Conservation (phyloP, 2,797 vertebrate species). For the Aldrovandia affinis region DNA sequence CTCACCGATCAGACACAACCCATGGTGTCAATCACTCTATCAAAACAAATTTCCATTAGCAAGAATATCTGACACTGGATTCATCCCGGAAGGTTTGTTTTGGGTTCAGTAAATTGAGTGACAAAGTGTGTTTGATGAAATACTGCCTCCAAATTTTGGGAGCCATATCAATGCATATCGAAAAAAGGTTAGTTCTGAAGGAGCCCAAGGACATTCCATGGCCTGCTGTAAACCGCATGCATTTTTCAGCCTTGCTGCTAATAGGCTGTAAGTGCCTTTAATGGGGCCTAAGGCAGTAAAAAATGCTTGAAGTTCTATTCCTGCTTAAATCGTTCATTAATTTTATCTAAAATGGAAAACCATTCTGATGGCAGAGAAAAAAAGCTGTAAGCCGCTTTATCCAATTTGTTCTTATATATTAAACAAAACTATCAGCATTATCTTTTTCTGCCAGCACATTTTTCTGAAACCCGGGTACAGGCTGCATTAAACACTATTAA, state of each 20-base stretch:
- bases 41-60: too few relatives aligned
- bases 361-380: conserved; percentile 64
- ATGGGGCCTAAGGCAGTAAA: conserved; percentile 17
- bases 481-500: conserved; percentile 14
- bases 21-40: too few relatives aligned
- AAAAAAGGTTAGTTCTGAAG: background rate
- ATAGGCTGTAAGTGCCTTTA: conserved; percentile 17
- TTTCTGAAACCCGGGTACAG: background rate
- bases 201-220: background rate
- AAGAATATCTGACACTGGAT: too few relatives aligned
- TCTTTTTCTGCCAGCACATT: conserved; percentile 59
- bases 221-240: background rate
- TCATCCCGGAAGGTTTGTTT: background rate
- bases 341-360: conserved; percentile 74
- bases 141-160: background rate
- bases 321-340: conserved; percentile 67
- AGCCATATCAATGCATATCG: background rate
- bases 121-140: too few relatives aligned
- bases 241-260: conserved; percentile 3
- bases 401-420: conserved; percentile 69
- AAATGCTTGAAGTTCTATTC: conserved; percentile 31
- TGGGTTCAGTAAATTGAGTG: background rate
- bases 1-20: background rate
- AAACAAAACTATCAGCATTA: conserved; percentile 62
- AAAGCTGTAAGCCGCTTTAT: conserved; percentile 69